Evolutionary conservation across 2,113 vertebrate genomes (phyloP), one percentile per base, ranked within the genome.

Genomic region (Petroica traversi): DNA sequence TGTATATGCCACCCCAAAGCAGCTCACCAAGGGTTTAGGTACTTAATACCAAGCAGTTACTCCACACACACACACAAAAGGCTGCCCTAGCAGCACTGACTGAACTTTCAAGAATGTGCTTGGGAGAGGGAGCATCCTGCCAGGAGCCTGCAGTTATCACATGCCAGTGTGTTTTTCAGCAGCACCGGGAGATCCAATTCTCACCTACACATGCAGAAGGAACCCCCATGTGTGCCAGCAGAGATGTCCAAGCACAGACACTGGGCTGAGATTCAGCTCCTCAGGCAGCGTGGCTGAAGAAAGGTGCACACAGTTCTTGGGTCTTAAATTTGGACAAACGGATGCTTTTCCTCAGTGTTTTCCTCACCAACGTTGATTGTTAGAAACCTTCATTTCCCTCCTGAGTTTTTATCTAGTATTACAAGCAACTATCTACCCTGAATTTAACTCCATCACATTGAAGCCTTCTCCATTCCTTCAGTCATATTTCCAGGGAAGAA

Each of bases 111-210:
- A 41, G 71, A 94, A 83, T 67, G 75, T 90, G 71, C 59, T 71
- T 89, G 82, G 85, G 43, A 83, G 34, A 51, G 20, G 54, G 43
- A 95, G 11, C 66, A 71, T 67, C 72, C 94, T 93, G 92, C 95
- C 94, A 96, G 92, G 75, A 77, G 25, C 52, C 85, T 81, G 85
- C 7, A 19, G 88, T 71, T 93, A 74, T 95, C 85, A 92, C 93
- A 90, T 66, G 43, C 51, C 89, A 23, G 34, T 45, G 25, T 58
- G 22, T 84, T 89, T 96, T 75, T 59, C 49, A 69, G 8, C 57
- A 74, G 48, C 41, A 57, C n/a, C 64, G 55, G 66, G 66, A 94
- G 54, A 89, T 85, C 85, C 74, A 92, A 8, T 88, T 95, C 81
- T 90, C 82, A 88, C 61, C 66, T 62, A 61, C 1, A 45, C 23